Evolutionary conservation across 2,113 vertebrate genomes (phyloP), one percentile per base, ranked within the genome.

Genomic region (Circaetus cinerascens): DNA sequence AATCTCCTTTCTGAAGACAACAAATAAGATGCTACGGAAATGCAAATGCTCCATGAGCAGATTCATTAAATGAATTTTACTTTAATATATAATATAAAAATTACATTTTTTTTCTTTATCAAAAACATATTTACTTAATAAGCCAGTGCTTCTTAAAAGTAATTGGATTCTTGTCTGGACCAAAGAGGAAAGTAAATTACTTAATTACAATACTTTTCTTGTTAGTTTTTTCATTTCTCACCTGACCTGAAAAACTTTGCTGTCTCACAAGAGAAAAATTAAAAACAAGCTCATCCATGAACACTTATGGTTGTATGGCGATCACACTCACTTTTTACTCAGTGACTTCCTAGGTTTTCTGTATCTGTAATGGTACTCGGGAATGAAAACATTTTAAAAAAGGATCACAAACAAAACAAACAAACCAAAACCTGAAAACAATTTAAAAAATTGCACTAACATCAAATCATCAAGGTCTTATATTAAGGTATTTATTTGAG

Each of bases 1-100:
- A 73, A 45, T 7, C 2, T 2, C 1, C 2, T 59, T 64, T 46
- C 20, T 34, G 59, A 84, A n/a, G 19, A 57, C 15, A 64, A 30
- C 6, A 55, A 50, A 16, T 19, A 34, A 50, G 12, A 43, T 32
- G 11, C 3, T 51, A 22, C 10, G 64, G 62, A 83, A 83, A 53
- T 26, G 3, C 3, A 79, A 80, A 23, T 38, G 5, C 1, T 5
- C 10, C 10, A 14, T 7, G 0, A 53, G 3, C 19, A 73, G 7
- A 25, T 76, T 45, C 6, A 63, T 67, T 26, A 59, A 38, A 55
- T 73, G 1, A 51, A 25, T 45, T 59, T 86, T 78, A 30, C 4
- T 88, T 85, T 63, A 81, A 34, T 7, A 22, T 30, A 15, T 36
- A 36, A 21, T 12, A 36, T 11, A 64, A 63, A 66, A 69, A 38